Evolutionary conservation across 2,113 vertebrate genomes (phyloP), one percentile per base, ranked within the genome.

Genomic region (Campylorhamphus procurvoides): DNA sequence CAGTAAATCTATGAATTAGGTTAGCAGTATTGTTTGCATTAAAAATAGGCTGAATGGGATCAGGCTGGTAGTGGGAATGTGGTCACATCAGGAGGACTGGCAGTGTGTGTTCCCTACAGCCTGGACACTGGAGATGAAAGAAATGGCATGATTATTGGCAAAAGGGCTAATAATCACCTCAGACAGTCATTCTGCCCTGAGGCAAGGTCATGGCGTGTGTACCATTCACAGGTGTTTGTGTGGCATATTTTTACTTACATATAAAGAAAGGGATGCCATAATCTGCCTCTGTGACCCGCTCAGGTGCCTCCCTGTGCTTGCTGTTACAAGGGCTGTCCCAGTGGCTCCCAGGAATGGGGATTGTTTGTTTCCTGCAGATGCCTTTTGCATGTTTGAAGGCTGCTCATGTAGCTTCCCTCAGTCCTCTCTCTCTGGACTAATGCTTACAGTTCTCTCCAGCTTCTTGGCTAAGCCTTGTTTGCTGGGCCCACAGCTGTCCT

Each of bases 121-220:
- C 46, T 86, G 56, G 10, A 8, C 6, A 81, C 75, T 5, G 39
- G 58, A 93, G 50, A 77, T 66, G 24, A 94, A 95, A 94, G 64
- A 63, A 87, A 68, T 28, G 29, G 27, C 24, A 22, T 67, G 5
- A 47, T 78, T 78, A 33, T 33, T 63, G 56, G 53, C 56, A 46
- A 87, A 84, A 62, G 19, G 33, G 53, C 25, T 84, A 67, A 89
- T 84, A 46, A 67, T 53, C 60, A 42, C 23, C 22, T 89, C 25
- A 66, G 62, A 50, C 0, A 0, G 10, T 50, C 5, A 1, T 49
- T 80, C 29, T 40, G 18, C 49, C 76, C 73, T 62, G 31, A 53
- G 50, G 76, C 63, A 83, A 87, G 64, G 77, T 62, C 76, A 58
- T 1, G 1, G 22, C 1, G 6, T 42, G 9, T 58, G 18, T 31